Conservation (phyloP, 1,140 invertebrate species). For the Drosophila yakuba region DNA sequence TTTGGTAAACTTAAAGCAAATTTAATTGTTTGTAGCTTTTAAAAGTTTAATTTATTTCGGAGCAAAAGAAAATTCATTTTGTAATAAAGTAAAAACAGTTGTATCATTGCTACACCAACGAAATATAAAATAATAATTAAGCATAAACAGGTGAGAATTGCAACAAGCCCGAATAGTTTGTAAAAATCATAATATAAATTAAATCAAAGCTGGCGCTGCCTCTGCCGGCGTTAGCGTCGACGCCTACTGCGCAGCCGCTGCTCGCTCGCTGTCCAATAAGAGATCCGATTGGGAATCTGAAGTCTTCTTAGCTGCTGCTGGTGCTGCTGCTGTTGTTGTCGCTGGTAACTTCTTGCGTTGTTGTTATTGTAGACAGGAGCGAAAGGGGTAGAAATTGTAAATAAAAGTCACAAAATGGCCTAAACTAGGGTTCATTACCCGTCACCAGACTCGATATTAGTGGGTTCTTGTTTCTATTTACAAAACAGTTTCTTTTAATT, state of each 20-base stretch:
- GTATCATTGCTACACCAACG: not conserved
- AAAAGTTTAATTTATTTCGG: not conserved
- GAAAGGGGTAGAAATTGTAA: slow-evolving; percentile 10
- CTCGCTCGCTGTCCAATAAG: slow-evolving; percentile 61
- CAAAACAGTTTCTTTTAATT: slow-evolving; percentile 53
- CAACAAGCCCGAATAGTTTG: slow-evolving; percentile 3
- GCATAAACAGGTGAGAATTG: not conserved
- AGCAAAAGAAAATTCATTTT: not conserved
- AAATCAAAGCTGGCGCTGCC: not conserved
- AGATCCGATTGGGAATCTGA: slow-evolving; percentile 50
- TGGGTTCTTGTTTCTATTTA: slow-evolving; percentile 61
- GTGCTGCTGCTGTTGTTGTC: slow-evolving; percentile 3
- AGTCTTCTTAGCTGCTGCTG: not conserved
- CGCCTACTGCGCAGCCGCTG: slow-evolving; percentile 51
- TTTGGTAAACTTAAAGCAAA: not conserved
- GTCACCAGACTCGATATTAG: slow-evolving; percentile 57
- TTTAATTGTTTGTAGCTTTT: not conserved
- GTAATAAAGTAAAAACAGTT: not conserved
- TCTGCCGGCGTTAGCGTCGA: not conserved
- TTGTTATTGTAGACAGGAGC: slow-evolving; percentile 9
- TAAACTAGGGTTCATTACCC: slow-evolving; percentile 38
- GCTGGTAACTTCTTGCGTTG: slow-evolving; percentile 14
- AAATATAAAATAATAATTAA: not conserved
- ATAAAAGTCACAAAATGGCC: slow-evolving; percentile 31
- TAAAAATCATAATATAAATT: slow-evolving; percentile 6